Evolutionary conservation across 1,140 invertebrate genomes (phyloP).

Genomic region (Meteorus sp.): DNA sequence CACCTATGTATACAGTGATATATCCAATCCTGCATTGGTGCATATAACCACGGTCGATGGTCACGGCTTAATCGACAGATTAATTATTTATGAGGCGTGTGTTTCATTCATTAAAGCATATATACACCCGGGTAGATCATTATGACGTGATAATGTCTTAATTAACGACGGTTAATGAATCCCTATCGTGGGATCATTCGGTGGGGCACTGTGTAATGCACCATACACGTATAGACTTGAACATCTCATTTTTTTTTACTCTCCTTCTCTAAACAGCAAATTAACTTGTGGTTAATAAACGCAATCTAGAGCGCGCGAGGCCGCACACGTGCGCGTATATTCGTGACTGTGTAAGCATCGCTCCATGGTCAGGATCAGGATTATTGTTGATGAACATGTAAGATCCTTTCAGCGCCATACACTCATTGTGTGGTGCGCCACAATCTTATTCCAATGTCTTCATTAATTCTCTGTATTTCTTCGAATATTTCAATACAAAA

Average conservation of each 20-base stretch:
- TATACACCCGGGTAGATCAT: conserved; percentile 49
- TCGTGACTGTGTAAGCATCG: conserved; percentile 13
- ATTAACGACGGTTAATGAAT: conserved; percentile 60
- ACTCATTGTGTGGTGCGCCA: too few relatives aligned
- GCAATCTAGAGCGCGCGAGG: conserved; percentile 26
- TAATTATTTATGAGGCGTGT: conserved; percentile 62
- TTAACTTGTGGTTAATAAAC: conserved; percentile 54
- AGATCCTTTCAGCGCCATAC: too few relatives aligned
- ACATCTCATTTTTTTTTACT: conserved; percentile 11
- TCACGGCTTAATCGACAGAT: conserved; percentile 56
- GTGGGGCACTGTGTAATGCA: conserved; percentile 49
- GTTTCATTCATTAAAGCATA: conserved; percentile 59
- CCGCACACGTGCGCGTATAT: too few relatives aligned
- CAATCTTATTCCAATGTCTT: too few relatives aligned
- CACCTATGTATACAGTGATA: too few relatives aligned
- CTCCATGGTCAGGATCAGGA: conserved; percentile 31
- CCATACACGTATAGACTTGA: conserved; percentile 10
- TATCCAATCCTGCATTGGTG: too few relatives aligned
- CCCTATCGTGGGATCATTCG: conserved; percentile 53
- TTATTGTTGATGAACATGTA: too few relatives aligned
- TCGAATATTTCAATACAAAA: too few relatives aligned
- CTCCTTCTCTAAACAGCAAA: conserved; percentile 48
- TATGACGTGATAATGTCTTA: conserved; percentile 62
- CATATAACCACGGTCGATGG: conserved; percentile 46
- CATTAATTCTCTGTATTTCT: too few relatives aligned